Evolutionary conservation across 2,888 invertebrate genomes (phyloP).

Genomic region (Sthenelais limicola): DNA sequence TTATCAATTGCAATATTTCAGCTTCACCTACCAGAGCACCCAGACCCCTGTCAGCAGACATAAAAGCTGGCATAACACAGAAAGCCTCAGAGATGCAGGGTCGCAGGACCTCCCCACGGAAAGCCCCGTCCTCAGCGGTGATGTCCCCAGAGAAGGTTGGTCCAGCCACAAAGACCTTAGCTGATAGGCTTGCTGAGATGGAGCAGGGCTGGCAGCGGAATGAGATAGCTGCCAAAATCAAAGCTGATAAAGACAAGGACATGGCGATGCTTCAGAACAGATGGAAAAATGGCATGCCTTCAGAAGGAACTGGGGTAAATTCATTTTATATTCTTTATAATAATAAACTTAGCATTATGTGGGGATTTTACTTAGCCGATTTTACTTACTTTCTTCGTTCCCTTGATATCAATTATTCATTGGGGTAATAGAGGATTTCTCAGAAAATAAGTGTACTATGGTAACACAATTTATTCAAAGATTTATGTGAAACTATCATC

Average conservation of each 20-base stretch:
- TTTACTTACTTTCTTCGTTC: no score
- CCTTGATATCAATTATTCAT: no score
- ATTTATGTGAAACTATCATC: no score
- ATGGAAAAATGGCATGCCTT: slow-evolving; percentile 54
- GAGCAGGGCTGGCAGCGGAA: slow-evolving; percentile 61
- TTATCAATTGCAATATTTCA: no score
- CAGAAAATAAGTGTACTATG: no score
- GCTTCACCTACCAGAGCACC: slow-evolving; percentile 10
- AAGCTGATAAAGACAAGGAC: slow-evolving; percentile 68
- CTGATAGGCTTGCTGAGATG: slow-evolving; percentile 64
- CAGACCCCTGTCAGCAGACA: slow-evolving; percentile 3
- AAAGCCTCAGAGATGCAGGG: slow-evolving; percentile 9
- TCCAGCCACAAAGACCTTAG: slow-evolving; percentile 65
- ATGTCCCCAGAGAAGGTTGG: slow-evolving; percentile 54
- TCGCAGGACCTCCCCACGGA: neutral
- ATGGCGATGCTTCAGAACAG: slow-evolving; percentile 67
- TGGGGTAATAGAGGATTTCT: no score
- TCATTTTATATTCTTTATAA: neutral
- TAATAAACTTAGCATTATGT: neutral
- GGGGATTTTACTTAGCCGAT: no score
- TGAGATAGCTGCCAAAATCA: slow-evolving; percentile 65
- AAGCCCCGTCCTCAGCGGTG: slow-evolving; percentile 11
- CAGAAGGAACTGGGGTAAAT: neutral
- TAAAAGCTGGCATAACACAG: neutral
- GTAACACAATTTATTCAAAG: no score